phyloP scores from a whole-genome alignment of 2,888 invertebrate species.

The Isoperla grammatica region DNA sequence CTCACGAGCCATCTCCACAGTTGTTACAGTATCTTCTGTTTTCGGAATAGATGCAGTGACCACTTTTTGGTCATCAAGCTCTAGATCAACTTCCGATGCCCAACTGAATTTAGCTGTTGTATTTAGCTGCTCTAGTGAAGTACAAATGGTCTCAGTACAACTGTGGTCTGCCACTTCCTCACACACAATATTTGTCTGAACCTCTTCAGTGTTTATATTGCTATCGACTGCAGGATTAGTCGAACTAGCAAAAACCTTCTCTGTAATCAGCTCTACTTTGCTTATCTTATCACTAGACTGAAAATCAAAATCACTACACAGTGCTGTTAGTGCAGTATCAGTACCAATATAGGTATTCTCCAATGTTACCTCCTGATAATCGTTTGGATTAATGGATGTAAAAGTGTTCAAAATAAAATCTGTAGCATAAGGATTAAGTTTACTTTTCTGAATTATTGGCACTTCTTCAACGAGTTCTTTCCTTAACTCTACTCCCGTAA shows the following conservation, averaged over 20 bases:
- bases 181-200: background rate
- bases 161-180: background rate
- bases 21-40: too few relatives aligned
- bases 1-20: conserved; percentile 21
- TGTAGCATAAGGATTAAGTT: background rate
- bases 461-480: too few relatives aligned
- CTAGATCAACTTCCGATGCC: too few relatives aligned
- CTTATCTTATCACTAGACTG: conserved; percentile 6
- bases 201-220: background rate
- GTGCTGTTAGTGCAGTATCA: background rate
- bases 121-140: too few relatives aligned
- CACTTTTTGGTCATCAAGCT: too few relatives aligned
- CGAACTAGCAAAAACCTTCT: background rate
- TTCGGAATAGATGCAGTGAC: too few relatives aligned
- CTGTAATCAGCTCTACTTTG: background rate
- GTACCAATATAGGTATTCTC: too few relatives aligned
- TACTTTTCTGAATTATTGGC: background rate
- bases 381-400: too few relatives aligned
- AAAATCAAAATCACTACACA: background rate
- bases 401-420: background rate
- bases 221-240: background rate
- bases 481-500: too few relatives aligned
- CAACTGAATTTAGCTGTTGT: too few relatives aligned
- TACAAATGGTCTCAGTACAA: too few relatives aligned
- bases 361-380: too few relatives aligned